Evolutionary conservation across 2,797 vertebrate genomes (phyloP).

Genomic region (Danio jaintianensis): DNA sequence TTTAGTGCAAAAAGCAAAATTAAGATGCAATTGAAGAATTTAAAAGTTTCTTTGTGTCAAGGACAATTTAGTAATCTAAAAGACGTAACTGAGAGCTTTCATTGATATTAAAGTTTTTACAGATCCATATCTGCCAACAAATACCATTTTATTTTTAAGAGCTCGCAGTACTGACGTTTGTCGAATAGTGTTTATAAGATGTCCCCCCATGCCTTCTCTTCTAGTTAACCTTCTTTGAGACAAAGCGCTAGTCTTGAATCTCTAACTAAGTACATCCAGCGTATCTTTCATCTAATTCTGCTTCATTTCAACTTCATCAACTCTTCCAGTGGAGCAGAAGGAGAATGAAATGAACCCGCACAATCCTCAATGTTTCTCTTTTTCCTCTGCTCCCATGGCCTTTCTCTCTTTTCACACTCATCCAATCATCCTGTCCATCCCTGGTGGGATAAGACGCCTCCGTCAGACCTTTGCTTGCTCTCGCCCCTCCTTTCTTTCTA

Average conservation of each 20-base stretch:
- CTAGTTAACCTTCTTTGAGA: constrained; percentile 10
- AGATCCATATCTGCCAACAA: not conserved
- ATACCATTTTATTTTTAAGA: not conserved
- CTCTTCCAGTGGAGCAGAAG: constrained; percentile 91
- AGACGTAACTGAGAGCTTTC: not conserved
- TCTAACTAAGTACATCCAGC: constrained; percentile 61
- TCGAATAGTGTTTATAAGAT: not conserved
- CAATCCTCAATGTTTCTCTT: constrained; percentile 51
- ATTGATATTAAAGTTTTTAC: not conserved
- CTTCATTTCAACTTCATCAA: constrained; percentile 94
- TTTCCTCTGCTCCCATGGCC: constrained; percentile 51
- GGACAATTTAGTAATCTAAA: too few relatives aligned
- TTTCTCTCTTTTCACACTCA: constrained; percentile 66
- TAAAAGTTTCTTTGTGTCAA: too few relatives aligned
- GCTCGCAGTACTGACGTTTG: constrained; percentile 24
- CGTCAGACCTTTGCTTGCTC: constrained; percentile 53
- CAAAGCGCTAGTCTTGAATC: constrained; percentile 69
- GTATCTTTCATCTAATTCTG: constrained; percentile 82
- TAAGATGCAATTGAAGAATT: too few relatives aligned
- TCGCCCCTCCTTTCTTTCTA: constrained; percentile 54
- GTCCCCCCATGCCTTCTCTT: not conserved
- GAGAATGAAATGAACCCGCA: constrained; percentile 81
- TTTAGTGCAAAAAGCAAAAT: too few relatives aligned
- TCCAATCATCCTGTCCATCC: constrained; percentile 62
- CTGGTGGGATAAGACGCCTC: constrained; percentile 55